Evolutionary conservation across 2,888 invertebrate species (phyloP).

Genomic region (Mantis religiosa): DNA sequence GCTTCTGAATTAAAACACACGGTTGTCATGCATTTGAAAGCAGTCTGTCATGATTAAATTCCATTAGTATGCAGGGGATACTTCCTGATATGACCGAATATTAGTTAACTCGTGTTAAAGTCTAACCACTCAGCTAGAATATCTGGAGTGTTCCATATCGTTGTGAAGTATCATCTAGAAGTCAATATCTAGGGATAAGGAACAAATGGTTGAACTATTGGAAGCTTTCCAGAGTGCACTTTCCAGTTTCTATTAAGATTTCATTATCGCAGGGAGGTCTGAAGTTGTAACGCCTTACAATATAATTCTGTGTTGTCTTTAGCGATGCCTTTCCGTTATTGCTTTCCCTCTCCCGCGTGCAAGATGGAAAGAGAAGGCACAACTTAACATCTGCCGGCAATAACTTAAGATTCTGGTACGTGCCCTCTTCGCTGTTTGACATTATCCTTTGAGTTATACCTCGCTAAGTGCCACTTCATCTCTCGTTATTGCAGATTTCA

Average conservation of each 20-base stretch:
- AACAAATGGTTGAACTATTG: background rate
- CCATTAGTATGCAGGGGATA: no score
- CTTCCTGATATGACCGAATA: no score
- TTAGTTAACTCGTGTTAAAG: no score
- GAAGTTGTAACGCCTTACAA: background rate
- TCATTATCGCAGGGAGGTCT: background rate
- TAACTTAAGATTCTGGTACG: slow-evolving; percentile 7
- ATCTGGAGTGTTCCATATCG: background rate
- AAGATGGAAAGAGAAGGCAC: background rate
- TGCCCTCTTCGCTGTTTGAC: slow-evolving; percentile 10
- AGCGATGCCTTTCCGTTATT: background rate
- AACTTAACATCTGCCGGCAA: background rate
- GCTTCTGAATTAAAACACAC: no score
- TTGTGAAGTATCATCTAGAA: background rate
- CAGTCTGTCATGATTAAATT: no score
- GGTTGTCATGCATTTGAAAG: no score
- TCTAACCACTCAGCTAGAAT: no score
- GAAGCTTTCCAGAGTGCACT: background rate
- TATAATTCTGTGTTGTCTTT: background rate
- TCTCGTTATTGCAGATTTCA: slow-evolving; percentile 17
- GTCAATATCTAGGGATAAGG: background rate
- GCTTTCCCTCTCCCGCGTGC: background rate
- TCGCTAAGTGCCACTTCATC: slow-evolving; percentile 26
- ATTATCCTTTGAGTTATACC: slow-evolving; percentile 24
- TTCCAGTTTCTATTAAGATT: background rate